Base-by-base conservation (phyloP, 2,797 vertebrate species). In the Bucorvus abyssinicus region DNA sequence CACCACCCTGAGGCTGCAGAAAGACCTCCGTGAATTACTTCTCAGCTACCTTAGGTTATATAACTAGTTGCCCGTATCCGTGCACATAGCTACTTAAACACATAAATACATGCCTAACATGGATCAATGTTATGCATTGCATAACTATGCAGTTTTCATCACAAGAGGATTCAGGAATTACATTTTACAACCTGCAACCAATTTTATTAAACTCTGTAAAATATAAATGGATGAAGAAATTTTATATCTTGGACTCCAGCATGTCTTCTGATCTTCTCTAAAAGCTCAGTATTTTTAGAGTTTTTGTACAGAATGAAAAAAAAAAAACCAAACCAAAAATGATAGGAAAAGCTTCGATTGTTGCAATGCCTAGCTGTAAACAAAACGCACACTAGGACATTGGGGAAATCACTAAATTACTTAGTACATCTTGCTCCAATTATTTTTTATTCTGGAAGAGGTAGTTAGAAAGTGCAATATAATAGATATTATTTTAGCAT, bases 201-300 rank as follows among this genome's bases (percentile, higher is more conserved):
- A 63, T 74, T 94, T 74, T 94, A 84, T 76, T 79, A 63, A 93
- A 63, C 29, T 65, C 29, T 16, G 24, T 82, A 73, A 91, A 84
- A 76, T 36, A 32, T 29, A 91, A 94, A 87, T 67, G 9, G 44
- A 45, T 70, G 34, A 88, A 81, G 32, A 64, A 70, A 64, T 74
- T 82, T 80, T 89, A 76, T 50, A 68, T 73, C 7, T 5, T 53
- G 52, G 34, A 79, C 26, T 57, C 36, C 17, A 40, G 56, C 47
- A 45, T 78, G 26, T 40, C 26, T 84, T 89, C 56, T 86, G 40
- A 49, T 81, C 49, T 61, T 78, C 32, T 69, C 8, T 19, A 84
- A 69, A 86, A 63, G 29, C 12, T 55, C 64, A 65, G 4, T 65
- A 85, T 77, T 95, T 85, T 19, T 52, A 42, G 22, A 38, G 12